A percentile compares a stretch with the other conserved stretches of the same genome.
Evolutionary conservation across 2,888 invertebrate species (phyloP).

Genomic region (Phlogophora meticulosa): DNA sequence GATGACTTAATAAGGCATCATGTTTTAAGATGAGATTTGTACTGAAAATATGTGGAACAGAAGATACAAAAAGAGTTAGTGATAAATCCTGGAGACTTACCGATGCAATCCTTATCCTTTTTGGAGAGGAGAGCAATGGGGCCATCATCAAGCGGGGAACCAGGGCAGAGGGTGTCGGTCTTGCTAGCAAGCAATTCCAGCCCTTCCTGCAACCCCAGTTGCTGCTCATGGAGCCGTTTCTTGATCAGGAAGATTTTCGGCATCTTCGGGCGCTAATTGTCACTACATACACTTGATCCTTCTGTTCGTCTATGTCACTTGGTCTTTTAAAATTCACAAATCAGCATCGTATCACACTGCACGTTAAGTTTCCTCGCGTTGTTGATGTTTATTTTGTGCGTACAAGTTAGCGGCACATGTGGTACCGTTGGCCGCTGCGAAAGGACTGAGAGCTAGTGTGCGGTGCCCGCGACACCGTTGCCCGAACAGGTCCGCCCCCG

Average conservation of each 20-base stretch:
- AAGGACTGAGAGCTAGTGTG: slow-evolving; percentile 89
- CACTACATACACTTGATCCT: slow-evolving; percentile 89
- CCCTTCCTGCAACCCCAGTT: slow-evolving; percentile 95
- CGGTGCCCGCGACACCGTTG: slow-evolving; percentile 90
- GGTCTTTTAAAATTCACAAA: slow-evolving; percentile 86
- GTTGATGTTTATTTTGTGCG: slow-evolving; percentile 86
- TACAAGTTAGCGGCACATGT: slow-evolving; percentile 88
- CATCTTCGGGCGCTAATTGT: slow-evolving; percentile 91
- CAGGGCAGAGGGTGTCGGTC: slow-evolving; percentile 92
- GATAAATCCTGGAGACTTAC: slow-evolving; percentile 74
- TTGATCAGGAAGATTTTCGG: slow-evolving; percentile 98
- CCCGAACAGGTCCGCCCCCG: slow-evolving; percentile 89
- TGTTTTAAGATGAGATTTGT: slow-evolving; percentile 2
- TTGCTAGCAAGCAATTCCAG: slow-evolving; percentile 94
- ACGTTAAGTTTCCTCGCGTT: slow-evolving; percentile 87
- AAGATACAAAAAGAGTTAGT: neutral
- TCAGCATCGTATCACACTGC: slow-evolving; percentile 89
- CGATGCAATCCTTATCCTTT: slow-evolving; percentile 82
- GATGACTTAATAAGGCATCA: slow-evolving; percentile 9
- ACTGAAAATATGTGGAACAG: neutral
- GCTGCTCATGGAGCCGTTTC: slow-evolving; percentile 97
- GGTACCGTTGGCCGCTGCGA: slow-evolving; percentile 90
- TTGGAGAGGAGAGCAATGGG: slow-evolving; percentile 92
- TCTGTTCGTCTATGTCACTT: slow-evolving; percentile 83
- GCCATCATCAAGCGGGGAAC: slow-evolving; percentile 90